Evolutionary conservation across 2,888 invertebrate species (phyloP), one percentile per base, ranked within the genome.

Genomic region (Dynastes grantii): DNA sequence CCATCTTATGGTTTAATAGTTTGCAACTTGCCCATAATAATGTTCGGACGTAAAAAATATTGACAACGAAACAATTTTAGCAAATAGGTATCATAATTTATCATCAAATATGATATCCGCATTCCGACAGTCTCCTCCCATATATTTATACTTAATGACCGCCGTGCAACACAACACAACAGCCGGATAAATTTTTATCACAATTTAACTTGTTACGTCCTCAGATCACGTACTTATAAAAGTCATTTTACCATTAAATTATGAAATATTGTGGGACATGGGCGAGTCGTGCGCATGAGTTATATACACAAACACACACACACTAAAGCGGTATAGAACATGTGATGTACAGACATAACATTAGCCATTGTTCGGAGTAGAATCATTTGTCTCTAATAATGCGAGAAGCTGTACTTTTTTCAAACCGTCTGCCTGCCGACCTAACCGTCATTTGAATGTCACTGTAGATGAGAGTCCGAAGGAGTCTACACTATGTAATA

Each of bases 341-440:
- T 68, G 77, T 77, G 77, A 77, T 68, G 68, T 68, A 77, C 77
- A 58, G 77, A 77, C 68, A 77, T 77, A 77, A 75, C 68, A 77
- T 77, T 77, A 68, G 58, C 68, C 68, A 78, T 78, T 78, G 78
- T 78, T 71, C 71, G 49, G 73, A 73, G 64, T 65, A 55, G 78
- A 78, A 73, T 79, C 79, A 76, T 79, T 76, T 79, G 79, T 79
- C 76, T 68, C 67, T 79, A 79, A 79, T 79, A 79, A 76, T 68
- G 76, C 76, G 76, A 68, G 78, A 51, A 71, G 61, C 65, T 29
- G 22, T 75, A 49, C 37, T 71, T 55, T 58, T 55, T 40, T 73
- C 61, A 45, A 61, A 68, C 68, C 51, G 68, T 61, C 61, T 63
- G 16, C 73, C 61, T 75, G 63, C 73, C 73, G 61, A 75, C 73